phyloP scores from a whole-genome alignment of 2,888 invertebrate species.

The Bombylius discolor region DNA sequence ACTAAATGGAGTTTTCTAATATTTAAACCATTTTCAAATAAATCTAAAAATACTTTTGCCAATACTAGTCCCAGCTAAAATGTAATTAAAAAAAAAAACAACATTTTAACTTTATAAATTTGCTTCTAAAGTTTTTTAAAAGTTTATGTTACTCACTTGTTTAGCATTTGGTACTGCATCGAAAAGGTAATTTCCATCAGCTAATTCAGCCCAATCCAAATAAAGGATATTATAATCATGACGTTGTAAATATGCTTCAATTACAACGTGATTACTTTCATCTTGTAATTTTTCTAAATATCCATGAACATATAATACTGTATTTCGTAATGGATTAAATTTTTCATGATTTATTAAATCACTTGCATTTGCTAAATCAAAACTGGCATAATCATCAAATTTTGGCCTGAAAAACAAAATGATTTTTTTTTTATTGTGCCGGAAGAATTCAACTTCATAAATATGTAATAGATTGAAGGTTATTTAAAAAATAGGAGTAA shows the following conservation, averaged over 20 bases:
- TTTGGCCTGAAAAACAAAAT: constrained; percentile 20
- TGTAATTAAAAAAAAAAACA: background rate
- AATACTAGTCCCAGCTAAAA: constrained; percentile 24
- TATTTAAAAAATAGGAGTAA: too few species aligned
- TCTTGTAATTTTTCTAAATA: constrained; percentile 45
- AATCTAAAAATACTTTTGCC: constrained; percentile 25
- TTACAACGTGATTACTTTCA: constrained; percentile 42
- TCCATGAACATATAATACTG: constrained; percentile 46
- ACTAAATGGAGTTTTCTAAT: constrained; percentile 29
- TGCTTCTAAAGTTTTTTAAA: background rate
- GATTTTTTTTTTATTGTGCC: too few species aligned
- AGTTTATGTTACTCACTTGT: constrained; percentile 18
- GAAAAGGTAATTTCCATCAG: constrained; percentile 33
- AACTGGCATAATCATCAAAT: constrained; percentile 25
- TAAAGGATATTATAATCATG: constrained; percentile 29
- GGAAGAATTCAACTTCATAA: too few species aligned
- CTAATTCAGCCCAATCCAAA: constrained; percentile 32
- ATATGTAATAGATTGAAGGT: too few species aligned
- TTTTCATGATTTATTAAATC: constrained; percentile 22
- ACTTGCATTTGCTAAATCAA: constrained; percentile 23
- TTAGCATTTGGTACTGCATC: constrained; percentile 32
- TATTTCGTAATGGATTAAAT: constrained; percentile 37
- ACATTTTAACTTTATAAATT: background rate
- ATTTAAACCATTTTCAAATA: constrained; percentile 29
- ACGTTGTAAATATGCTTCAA: constrained; percentile 30